Evolutionary conservation across 2,113 vertebrate genomes (phyloP).

Genomic region (Cryptomyrus ogoouensis): DNA sequence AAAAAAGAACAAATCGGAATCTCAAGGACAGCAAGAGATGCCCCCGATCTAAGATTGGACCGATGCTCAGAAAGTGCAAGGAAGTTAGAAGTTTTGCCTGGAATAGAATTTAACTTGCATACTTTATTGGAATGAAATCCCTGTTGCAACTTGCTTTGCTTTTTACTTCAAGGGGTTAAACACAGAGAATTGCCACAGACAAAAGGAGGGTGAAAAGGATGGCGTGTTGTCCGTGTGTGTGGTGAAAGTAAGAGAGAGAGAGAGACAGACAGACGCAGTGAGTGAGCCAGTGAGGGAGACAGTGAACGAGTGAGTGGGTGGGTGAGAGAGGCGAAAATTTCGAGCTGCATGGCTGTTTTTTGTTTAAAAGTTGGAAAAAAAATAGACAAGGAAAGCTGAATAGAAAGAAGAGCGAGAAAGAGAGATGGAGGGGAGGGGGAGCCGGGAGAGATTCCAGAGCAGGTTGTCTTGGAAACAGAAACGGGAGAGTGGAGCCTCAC

Average conservation of each 20-base stretch:
- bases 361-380: constrained; percentile 30
- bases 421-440: constrained; percentile 29
- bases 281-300: not conserved
- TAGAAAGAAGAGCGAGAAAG: constrained; percentile 26
- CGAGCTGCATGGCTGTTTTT: constrained; percentile 34
- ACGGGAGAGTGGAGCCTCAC: constrained; percentile 53
- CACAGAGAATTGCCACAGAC: constrained; percentile 32
- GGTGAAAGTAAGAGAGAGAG: constrained; percentile 4
- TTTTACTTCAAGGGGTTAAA: constrained; percentile 38
- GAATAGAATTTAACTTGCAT: not conserved
- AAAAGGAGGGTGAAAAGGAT: constrained; percentile 28
- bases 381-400: constrained; percentile 17
- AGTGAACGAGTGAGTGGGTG: constrained; percentile 19
- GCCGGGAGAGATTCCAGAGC: constrained; percentile 48
- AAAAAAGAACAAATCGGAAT: not conserved
- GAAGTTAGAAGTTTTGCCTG: not conserved
- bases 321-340: constrained; percentile 26
- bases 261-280: not conserved
- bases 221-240: constrained; percentile 23
- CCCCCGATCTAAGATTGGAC: not conserved
- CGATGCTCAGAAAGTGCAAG: constrained; percentile 1
- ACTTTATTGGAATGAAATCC: constrained; percentile 35
- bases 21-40: not conserved
- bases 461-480: constrained; percentile 54
- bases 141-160: constrained; percentile 48